phyloP scores from a whole-genome alignment of 2,797 vertebrate species.

The Emydoidea blandingii region DNA sequence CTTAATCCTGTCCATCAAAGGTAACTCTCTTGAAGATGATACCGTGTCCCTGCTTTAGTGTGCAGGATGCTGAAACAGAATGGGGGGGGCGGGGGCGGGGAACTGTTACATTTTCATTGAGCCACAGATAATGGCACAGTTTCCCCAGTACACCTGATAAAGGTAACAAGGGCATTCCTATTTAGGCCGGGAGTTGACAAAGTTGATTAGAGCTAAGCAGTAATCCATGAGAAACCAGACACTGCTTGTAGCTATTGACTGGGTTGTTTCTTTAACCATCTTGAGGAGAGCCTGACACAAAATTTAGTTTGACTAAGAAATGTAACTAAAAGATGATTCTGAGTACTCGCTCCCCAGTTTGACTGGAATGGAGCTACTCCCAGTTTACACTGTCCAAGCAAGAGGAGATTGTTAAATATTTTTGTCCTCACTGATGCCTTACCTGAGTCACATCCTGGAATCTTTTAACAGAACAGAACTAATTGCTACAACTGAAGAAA shows the following conservation, averaged over 20 bases:
- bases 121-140: not conserved
- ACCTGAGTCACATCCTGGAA: not conserved
- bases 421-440: not conserved
- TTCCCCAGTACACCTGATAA: not conserved
- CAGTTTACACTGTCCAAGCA: not conserved
- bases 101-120: not conserved
- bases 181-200: not conserved
- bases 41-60: constrained; percentile 56
- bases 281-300: rapidly evolving
- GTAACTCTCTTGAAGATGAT: constrained; percentile 85
- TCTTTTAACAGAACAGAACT: not conserved
- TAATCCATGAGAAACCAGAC: not conserved
- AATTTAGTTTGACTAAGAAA: not conserved
- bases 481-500: rapidly evolving
- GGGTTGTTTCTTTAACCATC: not conserved
- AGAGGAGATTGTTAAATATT: not conserved
- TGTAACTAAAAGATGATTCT: not conserved
- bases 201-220: not conserved
- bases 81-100: not conserved
- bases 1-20: constrained; percentile 95
- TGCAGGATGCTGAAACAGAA: not conserved
- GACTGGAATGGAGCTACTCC: not conserved
- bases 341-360: not conserved
- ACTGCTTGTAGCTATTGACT: not conserved
- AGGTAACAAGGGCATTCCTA: not conserved